Evolutionary conservation across 2,888 invertebrate species (phyloP).

Genomic region (Dicyrtomina minuta): DNA sequence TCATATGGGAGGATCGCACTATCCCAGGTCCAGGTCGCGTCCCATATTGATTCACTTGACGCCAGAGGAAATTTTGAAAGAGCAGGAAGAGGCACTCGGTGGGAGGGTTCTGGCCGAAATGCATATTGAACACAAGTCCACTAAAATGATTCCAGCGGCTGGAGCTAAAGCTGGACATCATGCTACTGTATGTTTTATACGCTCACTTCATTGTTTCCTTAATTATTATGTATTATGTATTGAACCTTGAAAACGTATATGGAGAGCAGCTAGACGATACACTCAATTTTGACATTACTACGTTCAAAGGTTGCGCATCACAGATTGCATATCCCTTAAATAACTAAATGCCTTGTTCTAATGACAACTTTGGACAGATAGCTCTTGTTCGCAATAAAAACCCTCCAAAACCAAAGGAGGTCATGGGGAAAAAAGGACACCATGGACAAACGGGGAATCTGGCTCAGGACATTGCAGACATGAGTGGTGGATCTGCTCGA

Average conservation of each 20-base stretch:
- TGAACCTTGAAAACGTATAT: too few relatives aligned
- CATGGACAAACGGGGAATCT: conserved; percentile 47
- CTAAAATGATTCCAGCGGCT: conserved; percentile 13
- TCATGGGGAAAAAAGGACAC: conserved; percentile 1
- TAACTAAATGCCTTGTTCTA: too few relatives aligned
- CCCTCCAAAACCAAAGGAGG: conserved; percentile 15
- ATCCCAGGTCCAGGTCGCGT: neutral
- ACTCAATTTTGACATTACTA: too few relatives aligned
- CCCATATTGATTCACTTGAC: conserved; percentile 19
- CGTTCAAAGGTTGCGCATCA: too few relatives aligned
- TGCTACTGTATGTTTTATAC: conserved; percentile 32
- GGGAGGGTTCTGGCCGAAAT: conserved; percentile 46
- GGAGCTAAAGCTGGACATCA: conserved; percentile 36
- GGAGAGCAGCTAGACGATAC: too few relatives aligned
- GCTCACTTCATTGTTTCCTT: too few relatives aligned
- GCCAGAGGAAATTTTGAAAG: conserved; percentile 5
- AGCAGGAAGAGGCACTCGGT: conserved; percentile 37
- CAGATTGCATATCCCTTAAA: too few relatives aligned
- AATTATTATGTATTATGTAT: too few relatives aligned
- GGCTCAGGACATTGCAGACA: conserved; percentile 44
- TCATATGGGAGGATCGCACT: neutral
- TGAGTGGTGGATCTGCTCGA: conserved; percentile 39
- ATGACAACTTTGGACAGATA: conserved; percentile 10
- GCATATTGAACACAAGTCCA: conserved; percentile 43
- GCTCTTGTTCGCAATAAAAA: conserved; percentile 42